These are phyloP conservation scores for Argopecten irradians DNA, from an alignment of 1,140 invertebrate genomes.

Conservation along the genomic window DNA sequence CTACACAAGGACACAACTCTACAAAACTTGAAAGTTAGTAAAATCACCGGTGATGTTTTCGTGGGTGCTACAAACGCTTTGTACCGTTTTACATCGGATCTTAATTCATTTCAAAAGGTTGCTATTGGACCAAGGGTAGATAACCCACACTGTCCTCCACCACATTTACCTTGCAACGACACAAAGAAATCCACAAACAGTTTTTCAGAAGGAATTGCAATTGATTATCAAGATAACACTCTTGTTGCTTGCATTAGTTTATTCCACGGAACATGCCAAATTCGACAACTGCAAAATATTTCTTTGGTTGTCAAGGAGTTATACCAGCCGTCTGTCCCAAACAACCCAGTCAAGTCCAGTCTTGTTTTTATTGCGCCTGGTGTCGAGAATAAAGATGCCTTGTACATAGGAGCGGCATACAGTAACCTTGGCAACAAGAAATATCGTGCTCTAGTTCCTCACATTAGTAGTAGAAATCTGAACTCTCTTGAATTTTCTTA, in stretches of 20 bases:
- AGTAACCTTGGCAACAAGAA: slow-evolving; percentile 73
- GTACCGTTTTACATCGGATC: slow-evolving; percentile 92
- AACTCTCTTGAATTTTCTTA: slow-evolving; percentile 94
- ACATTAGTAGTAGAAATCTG: slow-evolving; percentile 92
- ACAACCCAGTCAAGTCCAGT: slow-evolving; percentile 94
- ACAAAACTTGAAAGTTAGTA: slow-evolving; percentile 77
- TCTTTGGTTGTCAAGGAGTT: slow-evolving; percentile 88
- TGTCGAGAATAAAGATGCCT: slow-evolving; percentile 88
- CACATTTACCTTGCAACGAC: slow-evolving; percentile 69
- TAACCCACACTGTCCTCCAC: slow-evolving; percentile 88
- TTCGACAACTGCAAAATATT: slow-evolving; percentile 92
- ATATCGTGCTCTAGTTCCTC: slow-evolving; percentile 88
- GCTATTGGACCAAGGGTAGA: slow-evolving; percentile 93
- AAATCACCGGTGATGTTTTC: slow-evolving; percentile 93
- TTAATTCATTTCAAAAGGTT: slow-evolving; percentile 87
- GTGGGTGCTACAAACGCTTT: slow-evolving; percentile 95
- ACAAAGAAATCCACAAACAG: slow-evolving; percentile 87
- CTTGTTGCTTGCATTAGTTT: slow-evolving; percentile 95
- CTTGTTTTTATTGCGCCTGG: slow-evolving; percentile 97
- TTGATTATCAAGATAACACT: slow-evolving; percentile 92
- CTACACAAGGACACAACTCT: not conserved
- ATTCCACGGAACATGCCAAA: slow-evolving; percentile 91
- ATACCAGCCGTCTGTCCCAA: slow-evolving; percentile 94
- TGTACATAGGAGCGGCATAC: slow-evolving; percentile 97
- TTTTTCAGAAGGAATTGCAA: slow-evolving; percentile 95